Percentiles rank a stretch among this genome's conserved stretches.
Conservation (phyloP, 2,797 vertebrate genomes). For the Muraenolepis orangiensis region DNA sequence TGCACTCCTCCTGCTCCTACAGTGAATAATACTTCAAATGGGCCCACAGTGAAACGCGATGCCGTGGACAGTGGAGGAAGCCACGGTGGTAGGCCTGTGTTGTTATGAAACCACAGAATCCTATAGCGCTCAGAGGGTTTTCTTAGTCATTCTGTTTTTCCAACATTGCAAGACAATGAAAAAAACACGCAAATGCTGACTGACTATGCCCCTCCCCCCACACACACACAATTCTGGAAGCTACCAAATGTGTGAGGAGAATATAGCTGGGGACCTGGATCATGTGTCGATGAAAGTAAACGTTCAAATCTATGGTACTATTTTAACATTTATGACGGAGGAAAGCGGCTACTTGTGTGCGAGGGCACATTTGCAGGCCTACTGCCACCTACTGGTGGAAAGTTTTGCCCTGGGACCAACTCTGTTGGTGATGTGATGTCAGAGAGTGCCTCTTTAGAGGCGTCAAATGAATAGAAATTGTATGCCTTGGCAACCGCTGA, state of each 20-base stretch:
- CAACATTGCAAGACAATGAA: not conserved
- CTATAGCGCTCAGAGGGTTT: not conserved
- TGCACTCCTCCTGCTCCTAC: not conserved
- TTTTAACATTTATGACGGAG: not conserved
- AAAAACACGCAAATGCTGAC: not conserved
- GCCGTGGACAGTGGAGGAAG: not conserved
- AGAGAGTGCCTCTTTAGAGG: not conserved
- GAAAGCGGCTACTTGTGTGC: not conserved
- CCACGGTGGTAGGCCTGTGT: not conserved
- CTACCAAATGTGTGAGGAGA: not conserved
- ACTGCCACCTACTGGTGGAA: not conserved
- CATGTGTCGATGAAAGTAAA: not conserved
- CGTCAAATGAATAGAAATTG: not conserved
- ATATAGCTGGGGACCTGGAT: not conserved
- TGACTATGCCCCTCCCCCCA: not conserved
- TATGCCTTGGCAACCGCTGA: not conserved
- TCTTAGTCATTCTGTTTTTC: not conserved
- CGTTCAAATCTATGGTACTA: not conserved
- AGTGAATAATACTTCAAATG: not conserved
- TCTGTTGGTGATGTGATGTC: not conserved
- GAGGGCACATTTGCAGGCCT: not conserved
- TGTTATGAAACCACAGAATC: not conserved
- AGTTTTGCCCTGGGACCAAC: not conserved
- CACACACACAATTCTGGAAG: not conserved
- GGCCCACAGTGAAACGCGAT: not conserved